Conservation (phyloP, 2,113 vertebrate genomes). For the Pygoscelis antarcticus region DNA sequence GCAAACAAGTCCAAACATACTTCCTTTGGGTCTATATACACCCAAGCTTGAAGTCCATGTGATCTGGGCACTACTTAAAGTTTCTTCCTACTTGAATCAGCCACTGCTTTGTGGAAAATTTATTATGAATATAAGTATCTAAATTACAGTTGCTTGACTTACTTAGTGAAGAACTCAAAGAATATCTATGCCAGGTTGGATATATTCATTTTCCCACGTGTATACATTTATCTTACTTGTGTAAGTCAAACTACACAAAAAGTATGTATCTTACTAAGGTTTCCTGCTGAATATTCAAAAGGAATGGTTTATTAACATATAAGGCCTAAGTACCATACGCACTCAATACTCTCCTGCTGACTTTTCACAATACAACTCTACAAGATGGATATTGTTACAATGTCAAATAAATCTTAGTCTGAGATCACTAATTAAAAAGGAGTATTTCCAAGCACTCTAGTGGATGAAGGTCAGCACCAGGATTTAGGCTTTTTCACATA, state of each 20-base stretch:
- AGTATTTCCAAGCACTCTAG: neutral
- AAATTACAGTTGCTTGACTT: neutral
- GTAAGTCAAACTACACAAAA: neutral
- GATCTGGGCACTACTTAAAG: neutral
- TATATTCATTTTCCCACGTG: accelerated
- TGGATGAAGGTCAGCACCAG: neutral
- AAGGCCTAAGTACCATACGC: neutral
- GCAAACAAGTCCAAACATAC: neutral
- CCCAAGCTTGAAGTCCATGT: neutral
- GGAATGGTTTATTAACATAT: neutral
- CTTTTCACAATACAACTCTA: accelerated
- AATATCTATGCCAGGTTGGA: neutral
- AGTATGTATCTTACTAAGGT: accelerated
- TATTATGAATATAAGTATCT: neutral
- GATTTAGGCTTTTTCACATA: accelerated
- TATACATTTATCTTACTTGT: neutral
- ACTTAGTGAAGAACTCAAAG: neutral
- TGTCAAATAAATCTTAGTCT: neutral
- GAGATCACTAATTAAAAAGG: neutral
- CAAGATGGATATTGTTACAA: neutral
- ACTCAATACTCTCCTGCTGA: neutral
- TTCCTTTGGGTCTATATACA: neutral
- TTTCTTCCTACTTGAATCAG: neutral
- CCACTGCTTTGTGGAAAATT: neutral
- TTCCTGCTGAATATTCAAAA: neutral